Conservation (phyloP, 2,888 invertebrate species). For the Coelinius sp. region DNA sequence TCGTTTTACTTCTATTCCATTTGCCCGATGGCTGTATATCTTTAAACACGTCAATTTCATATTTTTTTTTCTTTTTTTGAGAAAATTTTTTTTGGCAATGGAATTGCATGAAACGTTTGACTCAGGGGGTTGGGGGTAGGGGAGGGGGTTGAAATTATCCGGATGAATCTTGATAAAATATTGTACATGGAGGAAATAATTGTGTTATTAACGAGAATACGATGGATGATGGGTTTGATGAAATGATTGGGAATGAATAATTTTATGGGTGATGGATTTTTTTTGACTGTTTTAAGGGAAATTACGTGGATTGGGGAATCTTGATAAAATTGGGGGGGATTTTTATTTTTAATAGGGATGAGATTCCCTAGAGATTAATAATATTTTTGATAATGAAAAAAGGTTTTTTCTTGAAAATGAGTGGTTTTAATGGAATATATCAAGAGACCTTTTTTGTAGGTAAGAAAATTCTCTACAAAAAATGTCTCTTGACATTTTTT, state of each 20-base stretch:
- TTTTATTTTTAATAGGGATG: too few relatives aligned
- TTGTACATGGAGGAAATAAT: not conserved
- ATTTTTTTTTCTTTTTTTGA: not conserved
- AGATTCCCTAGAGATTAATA: too few relatives aligned
- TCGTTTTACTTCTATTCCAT: constrained; percentile 24
- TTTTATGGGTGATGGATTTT: too few relatives aligned
- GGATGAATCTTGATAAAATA: not conserved
- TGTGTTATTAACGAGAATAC: not conserved
- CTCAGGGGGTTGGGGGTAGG: not conserved
- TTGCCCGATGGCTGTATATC: constrained; percentile 9
- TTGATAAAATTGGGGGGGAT: too few relatives aligned
- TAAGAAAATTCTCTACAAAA: too few relatives aligned
- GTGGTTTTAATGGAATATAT: too few relatives aligned
- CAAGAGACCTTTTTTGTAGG: too few relatives aligned
- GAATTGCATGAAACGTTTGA: not conserved
- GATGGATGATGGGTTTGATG: not conserved
- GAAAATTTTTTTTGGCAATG: not conserved
- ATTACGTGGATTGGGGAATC: too few relatives aligned
- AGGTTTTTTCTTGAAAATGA: too few relatives aligned
- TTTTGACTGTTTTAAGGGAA: too few relatives aligned
- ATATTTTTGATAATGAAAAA: too few relatives aligned
- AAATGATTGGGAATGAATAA: not conserved
- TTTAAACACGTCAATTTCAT: constrained; percentile 20
- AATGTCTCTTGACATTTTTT: too few relatives aligned
- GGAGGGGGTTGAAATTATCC: not conserved